phyloP scores from a whole-genome alignment of 2,113 vertebrate species.

The Albula goreensis region DNA sequence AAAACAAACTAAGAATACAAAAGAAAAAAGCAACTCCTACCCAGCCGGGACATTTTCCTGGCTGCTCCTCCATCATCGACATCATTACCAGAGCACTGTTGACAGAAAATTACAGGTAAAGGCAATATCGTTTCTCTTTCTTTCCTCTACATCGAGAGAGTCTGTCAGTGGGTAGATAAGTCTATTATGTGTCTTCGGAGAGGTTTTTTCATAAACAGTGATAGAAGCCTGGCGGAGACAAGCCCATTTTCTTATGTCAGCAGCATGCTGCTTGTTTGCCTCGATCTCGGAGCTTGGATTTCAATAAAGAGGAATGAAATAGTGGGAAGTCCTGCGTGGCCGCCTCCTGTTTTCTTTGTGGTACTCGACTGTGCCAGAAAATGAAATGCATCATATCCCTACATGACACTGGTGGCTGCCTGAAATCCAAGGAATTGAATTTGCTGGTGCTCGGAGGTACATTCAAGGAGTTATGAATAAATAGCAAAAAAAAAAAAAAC shows the following conservation, averaged over 20 bases:
- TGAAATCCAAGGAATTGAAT: neutral
- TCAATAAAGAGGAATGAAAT: neutral
- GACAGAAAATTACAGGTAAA: neutral
- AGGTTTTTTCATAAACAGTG: neutral
- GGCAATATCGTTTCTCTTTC: neutral
- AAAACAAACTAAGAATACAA: neutral
- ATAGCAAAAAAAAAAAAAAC: neutral
- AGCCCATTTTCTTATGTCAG: slow-evolving; percentile 1
- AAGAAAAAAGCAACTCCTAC: neutral
- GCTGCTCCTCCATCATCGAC: neutral
- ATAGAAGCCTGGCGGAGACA: neutral
- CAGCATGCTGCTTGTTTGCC: neutral
- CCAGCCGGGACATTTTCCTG: neutral
- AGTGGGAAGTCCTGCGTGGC: neutral
- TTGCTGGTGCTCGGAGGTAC: neutral
- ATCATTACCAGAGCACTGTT: neutral
- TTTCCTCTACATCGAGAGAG: neutral
- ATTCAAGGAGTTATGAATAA: neutral
- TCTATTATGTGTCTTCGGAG: neutral
- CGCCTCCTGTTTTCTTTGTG: neutral
- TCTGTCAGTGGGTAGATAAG: neutral
- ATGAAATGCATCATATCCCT: no score
- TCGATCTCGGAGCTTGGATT: neutral
- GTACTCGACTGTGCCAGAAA: neutral
- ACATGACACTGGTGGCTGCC: neutral